Evolutionary conservation across 1,140 invertebrate species (phyloP).

Genomic region (Rhyacophila brunnea): DNA sequence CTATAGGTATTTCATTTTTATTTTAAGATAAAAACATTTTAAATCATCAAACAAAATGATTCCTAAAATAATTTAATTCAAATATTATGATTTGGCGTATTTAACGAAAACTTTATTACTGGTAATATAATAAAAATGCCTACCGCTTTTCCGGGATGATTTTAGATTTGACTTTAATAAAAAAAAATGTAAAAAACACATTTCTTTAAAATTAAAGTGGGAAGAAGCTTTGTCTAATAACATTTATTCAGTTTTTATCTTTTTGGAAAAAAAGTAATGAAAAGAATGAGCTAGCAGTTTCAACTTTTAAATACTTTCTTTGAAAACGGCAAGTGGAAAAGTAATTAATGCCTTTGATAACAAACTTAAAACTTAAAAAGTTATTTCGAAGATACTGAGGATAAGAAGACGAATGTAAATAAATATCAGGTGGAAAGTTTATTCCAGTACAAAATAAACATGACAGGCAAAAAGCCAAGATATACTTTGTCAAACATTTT

Average conservation of each 20-base stretch:
- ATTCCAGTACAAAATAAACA: constrained; percentile 1
- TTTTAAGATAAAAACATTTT: too few species aligned
- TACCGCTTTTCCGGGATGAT: too few species aligned
- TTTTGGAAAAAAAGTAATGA: not conserved
- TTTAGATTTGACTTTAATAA: too few species aligned
- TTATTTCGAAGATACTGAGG: not conserved
- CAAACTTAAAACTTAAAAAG: not conserved
- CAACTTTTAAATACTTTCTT: not conserved
- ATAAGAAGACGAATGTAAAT: not conserved
- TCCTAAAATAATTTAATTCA: too few species aligned
- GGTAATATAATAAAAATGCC: too few species aligned
- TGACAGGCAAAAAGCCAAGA: not conserved
- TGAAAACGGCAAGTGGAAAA: not conserved
- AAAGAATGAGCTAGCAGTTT: constrained; percentile 1
- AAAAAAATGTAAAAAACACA: too few species aligned
- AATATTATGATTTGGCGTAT: too few species aligned
- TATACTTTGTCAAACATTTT: constrained; percentile 4
- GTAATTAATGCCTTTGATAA: constrained; percentile 5
- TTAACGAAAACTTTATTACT: too few species aligned
- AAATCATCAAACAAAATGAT: too few species aligned
- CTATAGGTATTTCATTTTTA: too few species aligned
- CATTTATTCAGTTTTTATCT: not conserved
- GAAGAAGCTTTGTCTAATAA: too few species aligned
- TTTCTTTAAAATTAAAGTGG: too few species aligned
- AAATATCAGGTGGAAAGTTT: not conserved